Percentiles rank a stretch among this genome's conserved stretches.
Conservation (phyloP, 2,797 vertebrate species). For the Stomatorhinus walkeri region DNA sequence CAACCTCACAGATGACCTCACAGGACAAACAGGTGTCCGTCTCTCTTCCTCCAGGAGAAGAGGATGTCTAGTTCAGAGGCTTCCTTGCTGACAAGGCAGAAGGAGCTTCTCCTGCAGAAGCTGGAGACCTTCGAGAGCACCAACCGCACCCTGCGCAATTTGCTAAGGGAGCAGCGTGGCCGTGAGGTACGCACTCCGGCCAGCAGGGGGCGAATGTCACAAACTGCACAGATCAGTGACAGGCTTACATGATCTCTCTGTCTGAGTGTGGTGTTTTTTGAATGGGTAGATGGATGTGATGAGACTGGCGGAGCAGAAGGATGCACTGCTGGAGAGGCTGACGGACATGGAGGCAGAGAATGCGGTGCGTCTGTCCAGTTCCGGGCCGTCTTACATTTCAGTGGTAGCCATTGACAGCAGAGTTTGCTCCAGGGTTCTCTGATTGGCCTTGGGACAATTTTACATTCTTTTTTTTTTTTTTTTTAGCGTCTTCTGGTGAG, state of each 20-base stretch:
- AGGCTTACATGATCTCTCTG: not conserved
- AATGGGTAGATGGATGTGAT: slow-evolving; percentile 56
- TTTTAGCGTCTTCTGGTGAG: slow-evolving; percentile 67
- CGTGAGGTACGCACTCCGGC: slow-evolving; percentile 55
- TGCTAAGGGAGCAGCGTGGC: slow-evolving; percentile 71
- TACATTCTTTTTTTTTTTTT: slow-evolving; percentile 30
- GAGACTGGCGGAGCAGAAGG: slow-evolving; percentile 59
- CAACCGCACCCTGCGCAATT: slow-evolving; percentile 70
- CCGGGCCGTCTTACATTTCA: not conserved
- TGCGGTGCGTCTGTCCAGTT: slow-evolving; percentile 53
- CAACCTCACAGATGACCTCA: not conserved
- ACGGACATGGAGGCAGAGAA: slow-evolving; percentile 71
- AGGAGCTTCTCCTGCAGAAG: slow-evolving; percentile 76
- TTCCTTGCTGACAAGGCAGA: slow-evolving; percentile 66
- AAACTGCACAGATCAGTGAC: not conserved
- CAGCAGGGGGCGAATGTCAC: not conserved
- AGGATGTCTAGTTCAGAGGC: slow-evolving; percentile 63
- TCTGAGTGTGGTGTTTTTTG: not conserved
- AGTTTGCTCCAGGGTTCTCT: not conserved
- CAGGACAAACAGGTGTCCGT: not conserved
- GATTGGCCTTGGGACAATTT: not conserved
- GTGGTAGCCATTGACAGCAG: not conserved
- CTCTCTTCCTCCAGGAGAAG: slow-evolving; percentile 62
- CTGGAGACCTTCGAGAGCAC: slow-evolving; percentile 76
- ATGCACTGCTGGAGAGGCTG: slow-evolving; percentile 61